phyloP scores from a whole-genome alignment of 1,140 invertebrate species.

The Eriosoma lanigerum region DNA sequence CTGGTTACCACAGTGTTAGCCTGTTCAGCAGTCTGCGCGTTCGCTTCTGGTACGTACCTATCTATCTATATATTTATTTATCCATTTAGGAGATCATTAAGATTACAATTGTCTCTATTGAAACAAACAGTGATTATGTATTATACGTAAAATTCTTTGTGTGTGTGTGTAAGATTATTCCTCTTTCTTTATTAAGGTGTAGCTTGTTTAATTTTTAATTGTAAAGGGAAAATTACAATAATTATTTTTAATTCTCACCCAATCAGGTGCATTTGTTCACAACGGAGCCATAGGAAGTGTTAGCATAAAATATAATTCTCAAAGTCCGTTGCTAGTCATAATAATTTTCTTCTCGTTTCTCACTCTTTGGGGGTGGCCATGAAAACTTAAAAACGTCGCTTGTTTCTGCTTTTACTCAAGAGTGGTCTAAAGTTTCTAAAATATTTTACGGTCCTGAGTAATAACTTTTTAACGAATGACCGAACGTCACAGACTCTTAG shows the following conservation, averaged over 20 bases:
- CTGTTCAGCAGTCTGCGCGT: conserved; percentile 50
- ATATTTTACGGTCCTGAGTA: background rate
- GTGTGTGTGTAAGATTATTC: background rate
- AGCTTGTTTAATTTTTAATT: conserved; percentile 25
- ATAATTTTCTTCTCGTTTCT: conserved; percentile 18
- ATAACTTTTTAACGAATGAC: conserved; percentile 50
- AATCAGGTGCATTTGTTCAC: conserved; percentile 42
- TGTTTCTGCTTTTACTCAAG: background rate
- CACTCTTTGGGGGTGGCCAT: background rate
- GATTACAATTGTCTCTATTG: background rate
- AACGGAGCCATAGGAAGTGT: background rate
- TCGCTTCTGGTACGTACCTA: conserved; percentile 38
- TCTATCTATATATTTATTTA: background rate
- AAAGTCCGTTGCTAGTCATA: background rate
- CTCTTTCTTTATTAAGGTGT: background rate
- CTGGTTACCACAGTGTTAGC: conserved; percentile 37
- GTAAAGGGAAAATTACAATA: conserved; percentile 1
- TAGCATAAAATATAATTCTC: conserved; percentile 35
- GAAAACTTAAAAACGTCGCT: conserved; percentile 36
- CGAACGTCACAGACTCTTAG: background rate
- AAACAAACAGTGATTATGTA: conserved; percentile 46
- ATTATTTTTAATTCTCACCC: conserved; percentile 28
- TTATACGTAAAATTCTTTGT: background rate
- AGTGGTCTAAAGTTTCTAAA: conserved; percentile 20
- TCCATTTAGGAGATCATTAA: background rate